These are phyloP conservation scores for Heliconius congener DNA, from an alignment of 1,140 invertebrate species.

Conservation along the genomic window DNA sequence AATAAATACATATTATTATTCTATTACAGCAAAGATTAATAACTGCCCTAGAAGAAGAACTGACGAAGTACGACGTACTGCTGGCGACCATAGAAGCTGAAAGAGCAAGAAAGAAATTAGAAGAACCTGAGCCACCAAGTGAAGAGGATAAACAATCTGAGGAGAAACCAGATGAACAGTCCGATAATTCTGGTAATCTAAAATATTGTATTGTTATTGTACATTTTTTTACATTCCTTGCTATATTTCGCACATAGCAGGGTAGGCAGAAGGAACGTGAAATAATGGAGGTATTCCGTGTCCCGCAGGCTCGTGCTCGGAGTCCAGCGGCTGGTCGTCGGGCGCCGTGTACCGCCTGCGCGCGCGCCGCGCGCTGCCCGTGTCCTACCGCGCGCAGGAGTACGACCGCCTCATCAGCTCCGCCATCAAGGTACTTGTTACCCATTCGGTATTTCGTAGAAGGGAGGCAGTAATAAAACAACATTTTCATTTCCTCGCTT, in stretches of 20 bases:
- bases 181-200: conserved; percentile 54
- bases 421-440: conserved; percentile 87
- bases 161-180: conserved; percentile 53
- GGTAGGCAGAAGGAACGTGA: too few species aligned
- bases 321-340: conserved; percentile 73
- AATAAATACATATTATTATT: background rate
- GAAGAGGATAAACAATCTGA: conserved; percentile 49
- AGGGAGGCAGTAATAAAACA: too few species aligned
- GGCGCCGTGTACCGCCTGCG: conserved; percentile 91
- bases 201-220: too few species aligned
- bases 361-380: conserved; percentile 86
- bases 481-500: too few species aligned
- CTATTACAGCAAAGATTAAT: conserved; percentile 81
- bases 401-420: conserved; percentile 97
- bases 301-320: conserved; percentile 29
- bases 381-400: conserved; percentile 94
- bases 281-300: too few species aligned
- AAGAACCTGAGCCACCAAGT: conserved; percentile 62
- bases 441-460: too few species aligned
- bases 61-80: conserved; percentile 84
- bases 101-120: conserved; percentile 85
- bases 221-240: too few species aligned
- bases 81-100: conserved; percentile 85
- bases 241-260: too few species aligned
- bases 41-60: conserved; percentile 84